Conservation (phyloP, 2,888 invertebrate genomes). For the Pseudoips prasinana region DNA sequence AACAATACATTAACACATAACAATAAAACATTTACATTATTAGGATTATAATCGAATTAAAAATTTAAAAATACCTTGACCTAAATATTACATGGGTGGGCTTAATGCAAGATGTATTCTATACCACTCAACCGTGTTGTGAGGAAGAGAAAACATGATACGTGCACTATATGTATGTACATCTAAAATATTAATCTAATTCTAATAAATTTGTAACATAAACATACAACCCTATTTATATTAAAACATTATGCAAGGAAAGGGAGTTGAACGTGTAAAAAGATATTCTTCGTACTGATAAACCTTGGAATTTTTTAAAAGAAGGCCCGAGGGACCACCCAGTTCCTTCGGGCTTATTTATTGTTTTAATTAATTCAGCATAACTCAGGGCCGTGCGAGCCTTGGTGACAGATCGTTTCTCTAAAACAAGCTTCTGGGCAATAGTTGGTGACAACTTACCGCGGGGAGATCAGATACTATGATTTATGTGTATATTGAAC, state of each 20-base stretch:
- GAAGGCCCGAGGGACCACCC: slow-evolving; percentile 66
- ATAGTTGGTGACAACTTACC: slow-evolving; percentile 30
- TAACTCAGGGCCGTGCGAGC: slow-evolving; percentile 63
- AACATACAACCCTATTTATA: neutral
- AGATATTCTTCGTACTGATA: slow-evolving; percentile 54
- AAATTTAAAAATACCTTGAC: too few species aligned
- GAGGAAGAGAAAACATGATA: too few species aligned
- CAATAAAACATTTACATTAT: too few species aligned
- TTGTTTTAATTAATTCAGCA: slow-evolving; percentile 78
- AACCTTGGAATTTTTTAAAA: slow-evolving; percentile 55
- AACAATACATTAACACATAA: too few species aligned
- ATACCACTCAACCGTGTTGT: too few species aligned
- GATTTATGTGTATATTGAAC: too few species aligned
- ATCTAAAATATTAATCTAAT: too few species aligned
- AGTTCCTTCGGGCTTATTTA: slow-evolving; percentile 63
- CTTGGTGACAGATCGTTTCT: slow-evolving; percentile 64
- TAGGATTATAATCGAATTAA: too few species aligned
- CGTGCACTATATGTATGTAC: too few species aligned
- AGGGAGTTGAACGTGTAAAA: slow-evolving; percentile 29
- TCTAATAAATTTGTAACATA: too few species aligned
- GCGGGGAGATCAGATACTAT: neutral
- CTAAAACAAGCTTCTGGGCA: slow-evolving; percentile 57
- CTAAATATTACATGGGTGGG: too few species aligned
- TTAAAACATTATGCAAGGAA: neutral
- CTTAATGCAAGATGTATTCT: too few species aligned